Conservation (phyloP, 2,113 vertebrate species). For the Misgurnus anguillicaudatus region DNA sequence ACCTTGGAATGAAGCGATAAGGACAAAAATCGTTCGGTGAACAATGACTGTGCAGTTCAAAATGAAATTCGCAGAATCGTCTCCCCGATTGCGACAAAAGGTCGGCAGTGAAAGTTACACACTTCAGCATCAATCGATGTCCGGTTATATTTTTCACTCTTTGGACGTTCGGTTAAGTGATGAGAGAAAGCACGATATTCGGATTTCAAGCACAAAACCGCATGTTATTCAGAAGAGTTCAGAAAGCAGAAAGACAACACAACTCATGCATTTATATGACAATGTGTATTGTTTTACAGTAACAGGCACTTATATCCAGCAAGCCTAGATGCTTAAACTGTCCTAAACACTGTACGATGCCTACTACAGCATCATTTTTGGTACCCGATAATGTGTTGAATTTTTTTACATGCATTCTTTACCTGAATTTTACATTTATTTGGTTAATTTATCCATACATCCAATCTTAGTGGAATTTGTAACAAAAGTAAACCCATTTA, state of each 20-base stretch:
- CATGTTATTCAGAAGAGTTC: neutral
- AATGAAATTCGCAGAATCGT: neutral
- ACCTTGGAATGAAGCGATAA: slow-evolving; percentile 51
- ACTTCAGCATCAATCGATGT: neutral
- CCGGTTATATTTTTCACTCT: neutral
- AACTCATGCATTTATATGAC: too few species aligned
- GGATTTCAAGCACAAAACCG: neutral
- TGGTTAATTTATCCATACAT: too few species aligned
- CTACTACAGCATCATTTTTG: too few species aligned
- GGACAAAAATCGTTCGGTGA: slow-evolving; percentile 45
- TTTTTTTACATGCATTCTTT: too few species aligned
- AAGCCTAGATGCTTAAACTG: too few species aligned
- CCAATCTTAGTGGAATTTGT: too few species aligned
- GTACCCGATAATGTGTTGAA: too few species aligned
- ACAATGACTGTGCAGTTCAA: slow-evolving; percentile 24
- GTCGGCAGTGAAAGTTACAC: neutral
- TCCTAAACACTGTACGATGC: too few species aligned
- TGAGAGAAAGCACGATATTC: neutral
- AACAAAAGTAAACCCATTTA: too few species aligned
- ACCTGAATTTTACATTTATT: too few species aligned
- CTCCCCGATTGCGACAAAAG: neutral
- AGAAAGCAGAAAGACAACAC: slow-evolving; percentile 5
- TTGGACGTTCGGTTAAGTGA: neutral
- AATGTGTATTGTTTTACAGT: too few species aligned
- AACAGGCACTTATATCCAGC: too few species aligned